These are phyloP conservation scores for Melinaea menophilus DNA, from an alignment of 2,888 invertebrate species.

Conservation along the genomic window DNA sequence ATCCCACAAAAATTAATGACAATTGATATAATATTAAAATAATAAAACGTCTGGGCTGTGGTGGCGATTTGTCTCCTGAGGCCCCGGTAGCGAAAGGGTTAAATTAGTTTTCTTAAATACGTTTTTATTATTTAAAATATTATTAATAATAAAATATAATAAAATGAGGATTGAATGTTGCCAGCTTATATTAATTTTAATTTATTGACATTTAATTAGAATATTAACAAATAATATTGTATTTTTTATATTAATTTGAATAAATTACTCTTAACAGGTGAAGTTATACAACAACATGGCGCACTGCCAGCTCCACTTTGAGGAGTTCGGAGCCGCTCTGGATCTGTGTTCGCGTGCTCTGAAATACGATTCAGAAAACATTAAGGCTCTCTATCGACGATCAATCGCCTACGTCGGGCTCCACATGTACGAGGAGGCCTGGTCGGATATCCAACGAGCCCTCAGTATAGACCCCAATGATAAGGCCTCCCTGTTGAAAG, in stretches of 20 bases:
- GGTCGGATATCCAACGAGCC: conserved; percentile 75
- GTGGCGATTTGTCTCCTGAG: no score
- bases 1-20: no score
- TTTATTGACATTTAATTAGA: no score
- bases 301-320: conserved; percentile 84
- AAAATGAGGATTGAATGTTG: no score
- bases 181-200: no score
- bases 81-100: no score
- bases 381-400: conserved; percentile 92
- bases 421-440: conserved; percentile 82
- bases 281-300: conserved; percentile 90
- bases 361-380: conserved; percentile 84
- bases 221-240: background rate
- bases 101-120: no score
- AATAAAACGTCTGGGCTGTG: no score
- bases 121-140: no score
- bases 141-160: no score
- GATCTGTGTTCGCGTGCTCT: conserved; percentile 87
- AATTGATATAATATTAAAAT: no score
- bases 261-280: conserved; percentile 54
- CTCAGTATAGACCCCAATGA: conserved; percentile 81
- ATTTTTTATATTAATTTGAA: background rate
- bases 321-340: conserved; percentile 82
- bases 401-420: conserved; percentile 84
- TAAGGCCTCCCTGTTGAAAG: conserved; percentile 79